Percentiles rank a stretch among this genome's conserved stretches.
Evolutionary conservation across 2,797 vertebrate species (phyloP).

Genomic region (Bucorvus abyssinicus): DNA sequence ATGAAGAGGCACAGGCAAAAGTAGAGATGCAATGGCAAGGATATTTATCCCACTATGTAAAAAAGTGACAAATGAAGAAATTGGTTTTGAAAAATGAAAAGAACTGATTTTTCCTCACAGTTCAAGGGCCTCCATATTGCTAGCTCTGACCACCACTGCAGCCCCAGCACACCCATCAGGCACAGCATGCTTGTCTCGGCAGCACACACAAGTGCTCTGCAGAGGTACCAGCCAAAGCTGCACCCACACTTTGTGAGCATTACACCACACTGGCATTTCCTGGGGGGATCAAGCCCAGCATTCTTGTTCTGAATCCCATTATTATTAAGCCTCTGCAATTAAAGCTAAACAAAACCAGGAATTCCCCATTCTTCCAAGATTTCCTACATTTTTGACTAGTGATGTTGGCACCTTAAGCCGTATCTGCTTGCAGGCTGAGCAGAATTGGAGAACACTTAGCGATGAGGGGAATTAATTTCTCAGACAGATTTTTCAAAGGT

Average conservation of each 20-base stretch:
- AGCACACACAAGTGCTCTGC: rapidly evolving
- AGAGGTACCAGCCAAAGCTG: not conserved
- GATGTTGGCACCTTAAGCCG: not conserved
- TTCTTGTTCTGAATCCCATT: not conserved
- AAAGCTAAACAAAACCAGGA: not conserved
- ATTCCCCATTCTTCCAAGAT: not conserved
- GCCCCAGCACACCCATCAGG: rapidly evolving
- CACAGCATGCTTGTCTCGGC: rapidly evolving
- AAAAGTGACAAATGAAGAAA: not conserved
- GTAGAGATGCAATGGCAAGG: not conserved
- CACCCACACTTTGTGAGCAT: rapidly evolving
- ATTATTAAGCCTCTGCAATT: not conserved
- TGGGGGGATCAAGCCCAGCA: not conserved
- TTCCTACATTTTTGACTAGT: not conserved
- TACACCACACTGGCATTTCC: rapidly evolving
- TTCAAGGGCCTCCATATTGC: not conserved
- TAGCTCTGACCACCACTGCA: not conserved
- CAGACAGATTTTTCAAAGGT: not conserved
- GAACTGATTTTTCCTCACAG: not conserved
- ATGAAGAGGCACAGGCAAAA: not conserved
- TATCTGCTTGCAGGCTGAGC: not conserved
- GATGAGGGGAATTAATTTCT: not conserved
- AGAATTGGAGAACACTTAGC: not conserved
- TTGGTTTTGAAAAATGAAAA: not conserved
- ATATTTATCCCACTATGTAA: not conserved